These are phyloP conservation scores for Urophycis tenuis DNA, from an alignment of 2,797 vertebrate species.

Conservation along the genomic window DNA sequence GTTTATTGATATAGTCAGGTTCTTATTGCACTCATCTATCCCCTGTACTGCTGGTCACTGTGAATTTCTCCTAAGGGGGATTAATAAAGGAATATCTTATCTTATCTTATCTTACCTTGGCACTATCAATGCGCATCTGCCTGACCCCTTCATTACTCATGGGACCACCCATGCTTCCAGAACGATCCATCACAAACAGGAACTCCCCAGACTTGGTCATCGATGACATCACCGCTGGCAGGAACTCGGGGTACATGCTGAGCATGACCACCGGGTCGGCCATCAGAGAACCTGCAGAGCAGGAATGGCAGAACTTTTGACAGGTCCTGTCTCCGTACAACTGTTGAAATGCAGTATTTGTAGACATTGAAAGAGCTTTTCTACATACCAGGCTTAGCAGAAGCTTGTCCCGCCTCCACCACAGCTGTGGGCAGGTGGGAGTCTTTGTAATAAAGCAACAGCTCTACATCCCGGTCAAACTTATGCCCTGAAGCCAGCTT, in stretches of 20 bases:
- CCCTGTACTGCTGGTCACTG: too few species aligned
- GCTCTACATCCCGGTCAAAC: slow-evolving; percentile 77
- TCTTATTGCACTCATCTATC: too few species aligned
- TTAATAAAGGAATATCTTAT: too few species aligned
- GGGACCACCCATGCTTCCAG: slow-evolving; percentile 70
- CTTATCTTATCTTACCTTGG: too few species aligned
- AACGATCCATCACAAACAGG: slow-evolving; percentile 78
- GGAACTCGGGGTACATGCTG: slow-evolving; percentile 76
- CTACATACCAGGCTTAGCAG: slow-evolving; percentile 59
- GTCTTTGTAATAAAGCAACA: slow-evolving; percentile 76
- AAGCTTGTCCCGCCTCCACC: slow-evolving; percentile 67
- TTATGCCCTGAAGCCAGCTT: slow-evolving; percentile 71
- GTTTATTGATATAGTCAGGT: too few species aligned
- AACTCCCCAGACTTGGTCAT: slow-evolving; percentile 69
- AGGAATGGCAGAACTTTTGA: neutral
- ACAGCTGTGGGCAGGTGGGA: slow-evolving; percentile 70
- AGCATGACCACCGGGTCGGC: slow-evolving; percentile 74
- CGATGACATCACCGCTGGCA: slow-evolving; percentile 53
- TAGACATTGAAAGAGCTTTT: neutral
- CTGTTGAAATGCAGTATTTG: slow-evolving; percentile 1
- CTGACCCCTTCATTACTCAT: slow-evolving; percentile 7
- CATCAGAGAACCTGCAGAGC: slow-evolving; percentile 71
- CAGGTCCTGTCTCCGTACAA: neutral
- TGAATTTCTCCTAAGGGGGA: too few species aligned
- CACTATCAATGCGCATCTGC: slow-evolving; percentile 63